A percentile compares a stretch with the other conserved stretches of the same genome.
These are phyloP conservation scores for Strix occidentalis DNA, from an alignment of 2,797 vertebrate genomes.

Conservation along the genomic window DNA sequence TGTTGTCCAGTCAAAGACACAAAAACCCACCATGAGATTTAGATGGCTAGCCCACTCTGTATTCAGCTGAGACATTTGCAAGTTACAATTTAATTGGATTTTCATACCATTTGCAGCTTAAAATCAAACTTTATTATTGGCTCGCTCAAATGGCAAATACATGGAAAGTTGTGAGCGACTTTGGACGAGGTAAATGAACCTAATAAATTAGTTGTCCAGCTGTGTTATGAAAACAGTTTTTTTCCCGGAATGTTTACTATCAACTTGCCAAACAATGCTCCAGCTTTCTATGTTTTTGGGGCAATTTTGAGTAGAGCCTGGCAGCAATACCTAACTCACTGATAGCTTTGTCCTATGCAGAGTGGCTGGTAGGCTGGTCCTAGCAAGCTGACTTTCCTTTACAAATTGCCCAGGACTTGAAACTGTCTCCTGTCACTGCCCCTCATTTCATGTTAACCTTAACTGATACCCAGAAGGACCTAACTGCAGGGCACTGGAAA, in stretches of 20 bases:
- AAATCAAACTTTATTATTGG: constrained; percentile 5
- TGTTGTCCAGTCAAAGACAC: not conserved
- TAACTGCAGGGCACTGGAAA: constrained; percentile 44
- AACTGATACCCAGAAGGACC: constrained; percentile 33
- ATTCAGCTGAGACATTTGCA: not conserved
- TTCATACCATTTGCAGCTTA: not conserved
- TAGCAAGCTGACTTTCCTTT: not conserved
- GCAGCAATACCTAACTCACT: not conserved
- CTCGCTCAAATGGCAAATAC: not conserved
- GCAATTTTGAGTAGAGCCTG: not conserved
- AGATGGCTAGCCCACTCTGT: not conserved
- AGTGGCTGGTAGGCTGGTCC: not conserved
- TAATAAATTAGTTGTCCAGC: not conserved
- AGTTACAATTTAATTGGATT: not conserved
- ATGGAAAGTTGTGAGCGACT: not conserved
- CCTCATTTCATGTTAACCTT: constrained; percentile 31
- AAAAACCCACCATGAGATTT: not conserved
- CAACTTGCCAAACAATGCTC: not conserved
- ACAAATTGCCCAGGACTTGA: not conserved
- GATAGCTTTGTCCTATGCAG: not conserved
- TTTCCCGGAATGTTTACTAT: not conserved
- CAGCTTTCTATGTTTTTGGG: not conserved
- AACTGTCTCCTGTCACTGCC: not conserved
- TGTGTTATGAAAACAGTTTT: not conserved
- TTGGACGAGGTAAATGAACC: not conserved